A percentile compares a stretch with the other conserved stretches of the same genome.
These are phyloP conservation scores for Sturnus vulgaris DNA, from an alignment of 2,113 vertebrate species.

Conservation along the genomic window DNA sequence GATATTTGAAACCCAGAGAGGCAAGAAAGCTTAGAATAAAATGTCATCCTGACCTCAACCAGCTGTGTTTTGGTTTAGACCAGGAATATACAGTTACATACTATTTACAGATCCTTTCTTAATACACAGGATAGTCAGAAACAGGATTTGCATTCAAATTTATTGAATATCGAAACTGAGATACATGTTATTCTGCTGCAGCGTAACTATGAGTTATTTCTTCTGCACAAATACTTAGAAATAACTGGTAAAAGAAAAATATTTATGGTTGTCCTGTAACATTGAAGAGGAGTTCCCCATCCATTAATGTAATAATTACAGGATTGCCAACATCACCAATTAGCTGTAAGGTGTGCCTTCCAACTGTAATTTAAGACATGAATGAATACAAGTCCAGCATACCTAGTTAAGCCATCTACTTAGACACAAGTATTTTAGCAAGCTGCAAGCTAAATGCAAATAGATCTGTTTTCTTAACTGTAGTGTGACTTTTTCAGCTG, in stretches of 20 bases:
- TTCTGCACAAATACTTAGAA: background rate
- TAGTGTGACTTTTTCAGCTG: background rate
- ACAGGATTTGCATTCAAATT: background rate
- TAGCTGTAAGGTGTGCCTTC: background rate
- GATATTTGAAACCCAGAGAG: background rate
- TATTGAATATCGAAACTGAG: background rate
- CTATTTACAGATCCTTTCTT: background rate
- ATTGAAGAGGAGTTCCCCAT: background rate
- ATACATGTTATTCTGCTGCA: background rate
- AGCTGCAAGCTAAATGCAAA: background rate
- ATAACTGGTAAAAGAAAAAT: background rate
- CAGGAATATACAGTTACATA: background rate
- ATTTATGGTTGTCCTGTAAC: background rate
- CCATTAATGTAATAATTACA: background rate
- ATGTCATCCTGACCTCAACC: background rate
- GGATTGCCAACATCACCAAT: background rate
- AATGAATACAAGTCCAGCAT: background rate
- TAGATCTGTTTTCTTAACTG: background rate
- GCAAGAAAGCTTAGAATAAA: background rate
- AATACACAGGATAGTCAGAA: background rate
- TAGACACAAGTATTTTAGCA: background rate
- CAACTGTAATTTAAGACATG: background rate
- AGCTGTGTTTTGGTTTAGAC: background rate
- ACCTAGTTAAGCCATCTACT: background rate
- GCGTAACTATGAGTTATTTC: background rate